A percentile compares a stretch with the other conserved stretches of the same genome.
These are phyloP conservation scores for Ceratina japonica DNA, from an alignment of 1,140 invertebrate genomes.

Conservation along the genomic window DNA sequence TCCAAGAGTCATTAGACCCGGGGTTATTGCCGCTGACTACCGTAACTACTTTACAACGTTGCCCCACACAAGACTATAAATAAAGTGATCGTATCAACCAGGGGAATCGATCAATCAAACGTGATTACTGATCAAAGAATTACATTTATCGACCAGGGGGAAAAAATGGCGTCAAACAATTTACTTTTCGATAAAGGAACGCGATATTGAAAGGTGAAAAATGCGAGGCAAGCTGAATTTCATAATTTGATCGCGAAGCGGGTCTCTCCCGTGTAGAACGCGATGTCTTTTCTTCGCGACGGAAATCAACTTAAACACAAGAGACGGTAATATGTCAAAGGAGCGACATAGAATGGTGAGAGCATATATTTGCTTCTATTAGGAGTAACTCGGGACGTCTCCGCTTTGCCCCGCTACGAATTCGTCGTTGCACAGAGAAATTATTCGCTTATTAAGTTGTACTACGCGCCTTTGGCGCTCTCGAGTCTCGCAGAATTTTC, in stretches of 20 bases:
- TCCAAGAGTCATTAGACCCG: slow-evolving; percentile 37
- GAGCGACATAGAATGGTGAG: neutral
- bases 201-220: neutral
- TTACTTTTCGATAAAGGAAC: neutral
- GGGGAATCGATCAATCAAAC: slow-evolving; percentile 27
- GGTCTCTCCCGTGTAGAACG: too few species aligned
- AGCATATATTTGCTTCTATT: neutral
- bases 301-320: slow-evolving; percentile 5
- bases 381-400: slow-evolving; percentile 13
- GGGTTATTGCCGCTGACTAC: slow-evolving; percentile 25
- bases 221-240: neutral
- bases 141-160: neutral
- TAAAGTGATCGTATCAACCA: slow-evolving; percentile 20
- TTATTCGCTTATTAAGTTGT: slow-evolving; percentile 46
- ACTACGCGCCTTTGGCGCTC: slow-evolving; percentile 9
- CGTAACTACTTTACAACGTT: slow-evolving; percentile 23
- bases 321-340: slow-evolving; percentile 4
- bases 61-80: slow-evolving; percentile 26
- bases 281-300: neutral
- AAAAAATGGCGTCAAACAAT: neutral
- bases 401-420: slow-evolving; percentile 4
- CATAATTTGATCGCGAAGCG: neutral
- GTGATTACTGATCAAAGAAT: neutral
- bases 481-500: slow-evolving; percentile 25
- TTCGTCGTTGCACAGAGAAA: slow-evolving; percentile 20